Conservation (phyloP, 2,888 invertebrate species). For the Serripes groenlandicus region DNA sequence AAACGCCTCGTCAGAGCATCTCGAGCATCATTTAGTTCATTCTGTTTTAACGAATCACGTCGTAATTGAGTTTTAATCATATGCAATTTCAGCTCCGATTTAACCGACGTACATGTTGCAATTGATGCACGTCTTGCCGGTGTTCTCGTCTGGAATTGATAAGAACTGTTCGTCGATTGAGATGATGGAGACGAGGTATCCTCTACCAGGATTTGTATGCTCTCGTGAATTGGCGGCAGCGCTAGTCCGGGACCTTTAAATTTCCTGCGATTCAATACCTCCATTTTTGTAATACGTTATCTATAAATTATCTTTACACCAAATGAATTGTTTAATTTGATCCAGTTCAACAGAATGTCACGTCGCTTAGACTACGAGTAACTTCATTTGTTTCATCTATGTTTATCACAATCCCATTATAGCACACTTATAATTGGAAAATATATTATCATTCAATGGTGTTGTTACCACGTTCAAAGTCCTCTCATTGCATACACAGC, state of each 20-base stretch:
- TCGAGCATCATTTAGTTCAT: neutral
- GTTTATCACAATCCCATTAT: neutral
- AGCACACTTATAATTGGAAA: neutral
- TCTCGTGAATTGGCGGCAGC: conserved; percentile 25
- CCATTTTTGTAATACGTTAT: neutral
- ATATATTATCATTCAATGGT: neutral
- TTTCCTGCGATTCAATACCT: conserved; percentile 1
- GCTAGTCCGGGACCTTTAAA: conserved; percentile 11
- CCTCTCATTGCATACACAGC: too few species aligned
- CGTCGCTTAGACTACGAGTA: neutral
- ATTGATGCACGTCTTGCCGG: conserved; percentile 18
- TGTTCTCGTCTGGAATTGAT: neutral
- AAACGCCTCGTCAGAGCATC: conserved; percentile 4
- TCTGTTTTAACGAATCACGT: conserved; percentile 1
- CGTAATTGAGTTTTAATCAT: neutral
- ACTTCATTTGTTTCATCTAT: neutral
- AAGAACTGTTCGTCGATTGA: too few species aligned
- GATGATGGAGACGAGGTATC: neutral
- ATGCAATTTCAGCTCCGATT: conserved; percentile 4
- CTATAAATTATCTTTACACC: neutral
- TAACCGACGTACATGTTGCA: neutral
- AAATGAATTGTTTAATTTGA: neutral
- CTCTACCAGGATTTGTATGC: neutral
- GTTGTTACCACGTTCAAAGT: too few species aligned
- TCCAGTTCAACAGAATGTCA: neutral